Conservation (phyloP, 2,113 vertebrate species). For the Coreoperca whiteheadi region DNA sequence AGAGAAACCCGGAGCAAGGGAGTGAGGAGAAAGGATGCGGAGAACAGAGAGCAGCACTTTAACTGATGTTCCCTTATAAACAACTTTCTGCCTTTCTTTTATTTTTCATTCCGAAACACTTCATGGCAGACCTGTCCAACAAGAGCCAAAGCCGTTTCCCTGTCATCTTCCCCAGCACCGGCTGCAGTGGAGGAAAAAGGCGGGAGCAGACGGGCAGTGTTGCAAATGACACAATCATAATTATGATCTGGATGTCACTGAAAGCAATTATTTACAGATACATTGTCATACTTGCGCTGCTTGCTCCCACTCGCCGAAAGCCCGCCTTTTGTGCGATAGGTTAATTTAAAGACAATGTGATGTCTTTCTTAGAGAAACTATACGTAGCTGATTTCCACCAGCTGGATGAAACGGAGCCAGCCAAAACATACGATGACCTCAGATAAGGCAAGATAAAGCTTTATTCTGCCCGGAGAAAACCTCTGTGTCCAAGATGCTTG, state of each 20-base stretch:
- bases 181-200: slow-evolving; percentile 41
- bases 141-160: slow-evolving; percentile 51
- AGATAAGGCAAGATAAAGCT: background rate
- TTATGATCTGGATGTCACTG: slow-evolving; percentile 66
- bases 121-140: slow-evolving; percentile 57
- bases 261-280: slow-evolving; percentile 65
- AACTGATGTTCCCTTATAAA: slow-evolving; percentile 73
- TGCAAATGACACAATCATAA: slow-evolving; percentile 56
- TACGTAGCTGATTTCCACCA: background rate
- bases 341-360: background rate
- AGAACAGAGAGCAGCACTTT: slow-evolving; percentile 60
- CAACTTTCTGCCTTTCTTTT: slow-evolving; percentile 60
- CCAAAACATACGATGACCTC: background rate
- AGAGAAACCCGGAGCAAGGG: slow-evolving; percentile 38
- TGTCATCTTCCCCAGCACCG: slow-evolving; percentile 52
- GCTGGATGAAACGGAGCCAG: background rate
- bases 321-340: background rate
- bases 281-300: slow-evolving; percentile 36
- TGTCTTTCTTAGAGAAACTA: slow-evolving; percentile 2
- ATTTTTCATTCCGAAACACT: slow-evolving; percentile 53
- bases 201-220: slow-evolving; percentile 45
- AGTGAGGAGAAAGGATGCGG: slow-evolving; percentile 37
- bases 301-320: slow-evolving; percentile 6
- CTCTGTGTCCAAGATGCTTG: background rate
- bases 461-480: background rate